phyloP scores from a whole-genome alignment of 2,113 vertebrate genomes.

The Brienomyrus longianalis region DNA sequence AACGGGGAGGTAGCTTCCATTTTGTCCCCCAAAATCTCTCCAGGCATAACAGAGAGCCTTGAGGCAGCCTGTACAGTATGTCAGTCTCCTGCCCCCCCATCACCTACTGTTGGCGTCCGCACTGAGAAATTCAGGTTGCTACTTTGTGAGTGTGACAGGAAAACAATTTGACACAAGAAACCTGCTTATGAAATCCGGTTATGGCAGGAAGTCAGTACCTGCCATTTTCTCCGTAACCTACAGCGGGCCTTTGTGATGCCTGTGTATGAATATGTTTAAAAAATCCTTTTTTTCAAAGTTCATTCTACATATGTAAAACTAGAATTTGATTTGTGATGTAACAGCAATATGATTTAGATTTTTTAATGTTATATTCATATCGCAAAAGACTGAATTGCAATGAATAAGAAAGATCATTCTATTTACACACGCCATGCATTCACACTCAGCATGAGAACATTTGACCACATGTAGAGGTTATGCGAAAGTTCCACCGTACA shows the following conservation, averaged over 20 bases:
- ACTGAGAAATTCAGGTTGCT: not conserved
- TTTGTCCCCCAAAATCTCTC: not conserved
- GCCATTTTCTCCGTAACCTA: not conserved
- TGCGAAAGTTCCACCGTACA: not conserved
- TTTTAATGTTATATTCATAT: too few species aligned
- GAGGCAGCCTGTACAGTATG: not conserved
- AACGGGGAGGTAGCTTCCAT: not conserved
- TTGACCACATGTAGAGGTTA: not conserved
- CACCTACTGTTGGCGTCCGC: too few species aligned
- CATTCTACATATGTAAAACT: too few species aligned
- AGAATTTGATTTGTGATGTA: too few species aligned
- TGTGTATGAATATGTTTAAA: not conserved
- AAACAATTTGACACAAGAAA: not conserved
- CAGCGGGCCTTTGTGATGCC: not conserved
- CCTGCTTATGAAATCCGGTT: not conserved
- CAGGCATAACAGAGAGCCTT: not conserved
- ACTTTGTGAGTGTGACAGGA: slow-evolving; percentile 5
- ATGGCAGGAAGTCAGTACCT: not conserved
- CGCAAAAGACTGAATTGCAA: too few species aligned
- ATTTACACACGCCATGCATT: not conserved
- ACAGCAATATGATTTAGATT: too few species aligned
- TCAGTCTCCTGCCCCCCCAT: too few species aligned
- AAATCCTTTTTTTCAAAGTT: too few species aligned
- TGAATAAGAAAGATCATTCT: not conserved
- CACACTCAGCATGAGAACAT: not conserved